Evolutionary conservation across 2,888 invertebrate genomes (phyloP).

Genomic region (Apodemia mormo): DNA sequence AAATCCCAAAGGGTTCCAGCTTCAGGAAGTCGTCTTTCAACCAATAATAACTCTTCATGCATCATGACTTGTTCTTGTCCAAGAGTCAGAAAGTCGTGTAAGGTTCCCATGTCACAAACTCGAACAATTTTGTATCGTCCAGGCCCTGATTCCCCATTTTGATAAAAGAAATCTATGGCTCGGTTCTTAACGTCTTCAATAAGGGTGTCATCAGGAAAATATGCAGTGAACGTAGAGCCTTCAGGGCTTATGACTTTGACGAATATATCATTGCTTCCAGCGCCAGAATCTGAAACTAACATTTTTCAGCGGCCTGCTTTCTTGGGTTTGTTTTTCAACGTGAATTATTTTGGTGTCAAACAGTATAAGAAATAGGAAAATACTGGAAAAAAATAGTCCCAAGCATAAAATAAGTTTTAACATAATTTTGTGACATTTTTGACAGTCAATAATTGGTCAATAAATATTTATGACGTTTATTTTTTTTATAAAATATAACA

Average conservation of each 20-base stretch:
- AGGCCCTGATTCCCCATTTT: constrained; percentile 60
- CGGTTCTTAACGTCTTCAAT: constrained; percentile 70
- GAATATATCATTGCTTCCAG: constrained; percentile 51
- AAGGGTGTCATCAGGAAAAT: constrained; percentile 63
- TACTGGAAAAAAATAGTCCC: constrained; percentile 52
- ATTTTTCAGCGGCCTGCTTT: constrained; percentile 42
- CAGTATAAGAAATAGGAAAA: constrained; percentile 49
- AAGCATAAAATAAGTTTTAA: constrained; percentile 53
- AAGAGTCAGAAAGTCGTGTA: constrained; percentile 67
- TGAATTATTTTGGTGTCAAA: constrained; percentile 35
- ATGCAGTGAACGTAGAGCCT: constrained; percentile 59
- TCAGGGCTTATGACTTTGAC: constrained; percentile 69
- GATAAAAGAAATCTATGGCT: constrained; percentile 67
- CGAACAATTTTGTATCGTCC: constrained; percentile 66
- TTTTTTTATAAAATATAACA: constrained; percentile 9
- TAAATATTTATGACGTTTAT: neutral
- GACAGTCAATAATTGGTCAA: constrained; percentile 10
- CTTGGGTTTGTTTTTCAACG: neutral
- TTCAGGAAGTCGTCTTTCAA: constrained; percentile 64
- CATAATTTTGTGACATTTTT: constrained; percentile 39
- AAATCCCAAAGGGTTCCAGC: constrained; percentile 69
- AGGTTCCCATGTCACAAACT: constrained; percentile 60
- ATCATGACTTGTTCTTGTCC: constrained; percentile 62
- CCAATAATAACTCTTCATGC: constrained; percentile 64
- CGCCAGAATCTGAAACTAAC: constrained; percentile 60